phyloP scores from a whole-genome alignment of 2,113 vertebrate species.

The Oryzias javanicus region DNA sequence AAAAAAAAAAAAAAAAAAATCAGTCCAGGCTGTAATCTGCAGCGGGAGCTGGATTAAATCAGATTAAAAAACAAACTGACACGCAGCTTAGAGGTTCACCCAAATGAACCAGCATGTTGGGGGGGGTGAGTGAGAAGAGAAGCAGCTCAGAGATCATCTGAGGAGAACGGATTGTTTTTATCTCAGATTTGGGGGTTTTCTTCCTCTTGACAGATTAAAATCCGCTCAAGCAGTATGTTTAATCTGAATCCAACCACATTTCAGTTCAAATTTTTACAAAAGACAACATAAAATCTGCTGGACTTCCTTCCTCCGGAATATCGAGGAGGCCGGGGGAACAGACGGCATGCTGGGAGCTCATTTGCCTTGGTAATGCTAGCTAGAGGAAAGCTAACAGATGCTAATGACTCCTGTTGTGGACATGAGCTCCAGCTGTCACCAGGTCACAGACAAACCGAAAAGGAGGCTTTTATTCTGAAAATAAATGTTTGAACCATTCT shows the following conservation, averaged over 20 bases:
- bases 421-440: neutral
- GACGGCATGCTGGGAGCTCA: constrained; percentile 8
- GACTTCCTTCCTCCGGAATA: neutral
- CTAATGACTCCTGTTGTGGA: constrained; percentile 8
- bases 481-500: neutral
- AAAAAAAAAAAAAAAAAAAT: neutral
- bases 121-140: neutral
- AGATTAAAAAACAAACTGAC: constrained; percentile 16
- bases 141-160: constrained; percentile 1
- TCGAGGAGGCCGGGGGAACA: too few species aligned
- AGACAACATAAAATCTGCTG: neutral
- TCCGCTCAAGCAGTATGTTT: neutral
- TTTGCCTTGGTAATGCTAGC: constrained; percentile 17
- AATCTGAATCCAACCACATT: neutral
- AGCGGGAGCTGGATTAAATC: constrained; percentile 14
- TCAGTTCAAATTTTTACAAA: neutral
- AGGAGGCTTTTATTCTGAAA: too few species aligned
- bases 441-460: neutral
- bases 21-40: constrained; percentile 6
- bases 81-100: neutral
- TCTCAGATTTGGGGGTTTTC: constrained; percentile 16
- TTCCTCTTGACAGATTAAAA: constrained; percentile 18
- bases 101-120: neutral
- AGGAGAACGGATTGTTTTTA: neutral
- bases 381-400: constrained; percentile 12